Percentiles rank a stretch among this genome's conserved stretches.
Conservation (phyloP, 2,797 vertebrate species). For the Poliocrania exsul region DNA sequence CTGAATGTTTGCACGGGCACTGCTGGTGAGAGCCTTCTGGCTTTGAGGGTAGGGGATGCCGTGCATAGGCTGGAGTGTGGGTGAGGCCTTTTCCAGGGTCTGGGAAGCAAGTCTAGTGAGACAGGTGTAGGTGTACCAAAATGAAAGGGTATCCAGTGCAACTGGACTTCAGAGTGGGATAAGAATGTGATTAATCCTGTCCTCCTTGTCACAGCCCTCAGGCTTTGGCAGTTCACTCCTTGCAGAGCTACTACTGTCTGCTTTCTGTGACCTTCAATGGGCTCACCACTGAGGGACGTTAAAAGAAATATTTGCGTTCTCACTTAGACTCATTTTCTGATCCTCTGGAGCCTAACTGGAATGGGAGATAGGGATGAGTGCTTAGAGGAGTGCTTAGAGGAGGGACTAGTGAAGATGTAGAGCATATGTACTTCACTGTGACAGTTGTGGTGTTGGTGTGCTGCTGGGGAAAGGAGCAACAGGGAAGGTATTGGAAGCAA, state of each 20-base stretch:
- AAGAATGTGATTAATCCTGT: not conserved
- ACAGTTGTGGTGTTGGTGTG: not conserved
- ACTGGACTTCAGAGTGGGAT: not conserved
- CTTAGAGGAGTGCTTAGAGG: not conserved
- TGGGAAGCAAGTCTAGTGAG: not conserved
- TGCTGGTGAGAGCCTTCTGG: not conserved
- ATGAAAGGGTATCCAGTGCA: not conserved
- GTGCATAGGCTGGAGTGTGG: not conserved
- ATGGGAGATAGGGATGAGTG: accelerated
- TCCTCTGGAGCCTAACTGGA: not conserved
- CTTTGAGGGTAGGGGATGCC: not conserved
- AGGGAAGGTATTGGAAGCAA: not conserved
- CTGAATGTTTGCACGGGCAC: accelerated
- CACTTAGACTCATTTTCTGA: not conserved
- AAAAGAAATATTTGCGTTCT: not conserved
- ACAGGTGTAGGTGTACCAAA: not conserved
- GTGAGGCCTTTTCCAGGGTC: not conserved
- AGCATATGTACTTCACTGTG: not conserved
- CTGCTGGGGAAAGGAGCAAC: not conserved
- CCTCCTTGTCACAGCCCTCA: not conserved
- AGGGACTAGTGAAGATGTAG: not conserved
- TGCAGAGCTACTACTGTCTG: not conserved
- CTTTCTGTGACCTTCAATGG: not conserved
- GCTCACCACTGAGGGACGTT: not conserved
- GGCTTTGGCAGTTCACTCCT: not conserved